Evolutionary conservation across 2,888 invertebrate genomes (phyloP).

Genomic region (Teinopalpus imperialis): DNA sequence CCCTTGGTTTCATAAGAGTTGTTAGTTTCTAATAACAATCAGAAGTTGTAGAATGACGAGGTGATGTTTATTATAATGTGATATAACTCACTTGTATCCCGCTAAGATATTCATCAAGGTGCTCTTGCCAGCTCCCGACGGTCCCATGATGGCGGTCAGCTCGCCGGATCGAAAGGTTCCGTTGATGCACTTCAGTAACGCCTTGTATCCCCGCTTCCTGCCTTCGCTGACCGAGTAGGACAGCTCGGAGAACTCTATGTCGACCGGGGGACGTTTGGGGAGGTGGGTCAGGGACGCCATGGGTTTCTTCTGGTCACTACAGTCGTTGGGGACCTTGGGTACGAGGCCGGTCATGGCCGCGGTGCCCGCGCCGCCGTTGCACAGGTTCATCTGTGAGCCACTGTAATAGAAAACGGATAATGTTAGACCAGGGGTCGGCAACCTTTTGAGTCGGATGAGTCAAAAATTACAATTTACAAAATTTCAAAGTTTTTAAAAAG

Average conservation of each 20-base stretch:
- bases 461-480: no score
- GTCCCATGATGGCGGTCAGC: conserved; percentile 97
- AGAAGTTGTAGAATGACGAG: no score
- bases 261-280: conserved; percentile 93
- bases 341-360: conserved; percentile 77
- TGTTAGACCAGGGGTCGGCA: no score
- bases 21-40: no score
- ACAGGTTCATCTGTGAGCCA: conserved; percentile 87
- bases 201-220: conserved; percentile 90
- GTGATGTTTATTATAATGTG: no score
- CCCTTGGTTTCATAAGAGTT: no score
- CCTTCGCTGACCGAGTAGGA: conserved; percentile 95
- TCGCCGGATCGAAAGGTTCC: conserved; percentile 95
- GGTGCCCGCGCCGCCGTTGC: conserved; percentile 84
- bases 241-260: conserved; percentile 93
- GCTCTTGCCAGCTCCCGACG: conserved; percentile 90
- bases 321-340: conserved; percentile 88
- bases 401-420: conserved; percentile 79
- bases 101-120: conserved; percentile 94
- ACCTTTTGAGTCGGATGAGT: no score
- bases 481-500: no score
- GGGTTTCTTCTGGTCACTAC: conserved; percentile 87
- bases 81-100: conserved; percentile 91
- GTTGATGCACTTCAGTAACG: conserved; percentile 92
- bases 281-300: conserved; percentile 90